Evolutionary conservation across 2,888 invertebrate genomes (phyloP), one percentile per base, ranked within the genome.

Genomic region (Synanthedon vespiformis): DNA sequence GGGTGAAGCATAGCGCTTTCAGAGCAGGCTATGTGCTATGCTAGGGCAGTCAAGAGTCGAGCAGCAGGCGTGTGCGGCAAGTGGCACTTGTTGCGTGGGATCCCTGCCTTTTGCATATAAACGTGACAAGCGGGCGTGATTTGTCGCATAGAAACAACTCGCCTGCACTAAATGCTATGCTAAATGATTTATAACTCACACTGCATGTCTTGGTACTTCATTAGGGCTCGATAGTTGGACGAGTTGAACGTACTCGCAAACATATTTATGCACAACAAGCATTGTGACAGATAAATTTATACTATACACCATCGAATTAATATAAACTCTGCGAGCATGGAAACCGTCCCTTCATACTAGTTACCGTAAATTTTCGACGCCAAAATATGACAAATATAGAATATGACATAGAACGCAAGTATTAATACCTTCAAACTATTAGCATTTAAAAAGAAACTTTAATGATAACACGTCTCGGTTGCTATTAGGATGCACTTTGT

Each of bases 71-170:
- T 13, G n/a, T 44, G 14, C 44, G 44, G 61, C 67, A 70, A 75
- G 70, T 74, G 72, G 73, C 74, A 76, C 77, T 79, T 75, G 80
- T 75, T 79, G 78, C 78, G 78, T 82, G 74, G 79, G 80, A 72
- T 66, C 66, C 61, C 59, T 47, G 65, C 55, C 56, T 72, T 49
- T 72, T 75, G 77, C 73, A 77, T 78, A 68, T 67, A 69, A 73
- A 76, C 65, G 61, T 61, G 60, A 61, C 61, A 63, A 60, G 70
- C 65, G 63, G 68, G 65, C 72, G 73, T 74, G 74, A 74, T 77
- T 77, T 76, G 75, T 74, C 62, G 70, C 63, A 55, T 59, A 52
- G 60, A 58, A 67, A 70, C 69, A 58, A 63, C 61, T 69, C 64
- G 65, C 62, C 63, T 61, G 64, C 63, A 64, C 70, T 63, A 61